Percentiles rank a stretch among this genome's conserved stretches.
These are phyloP conservation scores for Melitaea cinxia DNA, from an alignment of 1,140 invertebrate species.

Conservation along the genomic window DNA sequence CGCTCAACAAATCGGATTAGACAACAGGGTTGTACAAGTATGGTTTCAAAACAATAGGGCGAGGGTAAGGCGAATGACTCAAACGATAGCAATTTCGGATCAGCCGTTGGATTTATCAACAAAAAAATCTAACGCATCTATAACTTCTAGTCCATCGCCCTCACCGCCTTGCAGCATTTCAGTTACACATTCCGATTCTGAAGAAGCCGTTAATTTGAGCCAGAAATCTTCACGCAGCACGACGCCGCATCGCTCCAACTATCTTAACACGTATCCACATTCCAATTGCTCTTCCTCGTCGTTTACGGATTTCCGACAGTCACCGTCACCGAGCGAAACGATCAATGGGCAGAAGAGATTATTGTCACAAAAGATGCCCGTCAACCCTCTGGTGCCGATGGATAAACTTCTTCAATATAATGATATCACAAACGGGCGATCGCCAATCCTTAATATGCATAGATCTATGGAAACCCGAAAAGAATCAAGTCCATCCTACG, in stretches of 20 bases:
- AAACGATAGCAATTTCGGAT: slow-evolving; percentile 82
- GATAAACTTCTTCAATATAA: slow-evolving; percentile 85
- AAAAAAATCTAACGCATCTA: slow-evolving; percentile 84
- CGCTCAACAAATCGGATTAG: slow-evolving; percentile 93
- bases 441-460: slow-evolving; percentile 80
- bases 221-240: slow-evolving; percentile 86
- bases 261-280: slow-evolving; percentile 81
- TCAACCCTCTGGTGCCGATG: slow-evolving; percentile 80
- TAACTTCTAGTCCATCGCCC: slow-evolving; percentile 83
- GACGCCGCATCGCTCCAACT: slow-evolving; percentile 80
- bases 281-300: slow-evolving; percentile 82
- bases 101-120: slow-evolving; percentile 95
- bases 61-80: slow-evolving; percentile 89
- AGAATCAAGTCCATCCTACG: slow-evolving; percentile 84
- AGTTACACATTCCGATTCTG: slow-evolving; percentile 83
- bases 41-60: slow-evolving; percentile 99
- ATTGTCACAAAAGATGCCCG: slow-evolving; percentile 57
- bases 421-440: slow-evolving; percentile 79
- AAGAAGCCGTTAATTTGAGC: slow-evolving; percentile 88
- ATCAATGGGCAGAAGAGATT: slow-evolving; percentile 67
- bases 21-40: slow-evolving; percentile 96
- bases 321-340: slow-evolving; percentile 79
- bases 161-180: slow-evolving; percentile 83
- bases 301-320: slow-evolving; percentile 76
- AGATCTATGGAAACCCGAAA: slow-evolving; percentile 79